These are phyloP conservation scores for Protophormia terraenovae DNA, from an alignment of 2,888 invertebrate genomes.

Conservation along the genomic window DNA sequence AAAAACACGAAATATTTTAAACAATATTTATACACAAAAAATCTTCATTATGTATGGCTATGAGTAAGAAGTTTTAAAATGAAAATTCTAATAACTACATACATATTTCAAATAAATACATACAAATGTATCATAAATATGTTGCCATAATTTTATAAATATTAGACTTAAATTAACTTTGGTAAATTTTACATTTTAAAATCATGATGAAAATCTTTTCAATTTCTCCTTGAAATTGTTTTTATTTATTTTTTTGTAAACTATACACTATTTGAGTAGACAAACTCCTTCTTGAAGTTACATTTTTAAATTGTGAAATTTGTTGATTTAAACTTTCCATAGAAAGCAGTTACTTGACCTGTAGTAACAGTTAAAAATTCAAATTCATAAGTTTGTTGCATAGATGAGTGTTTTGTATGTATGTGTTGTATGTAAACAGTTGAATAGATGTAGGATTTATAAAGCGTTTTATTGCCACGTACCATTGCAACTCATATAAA, in stretches of 20 bases:
- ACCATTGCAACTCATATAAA: neutral
- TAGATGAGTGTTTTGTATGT: too few relatives aligned
- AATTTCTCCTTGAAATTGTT: neutral
- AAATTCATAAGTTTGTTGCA: constrained; percentile 33
- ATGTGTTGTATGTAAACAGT: too few relatives aligned
- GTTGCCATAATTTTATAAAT: too few relatives aligned
- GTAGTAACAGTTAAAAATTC: constrained; percentile 48
- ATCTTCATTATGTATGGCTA: too few relatives aligned
- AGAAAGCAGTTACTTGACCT: constrained; percentile 65
- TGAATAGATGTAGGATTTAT: constrained; percentile 20
- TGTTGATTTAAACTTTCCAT: constrained; percentile 53
- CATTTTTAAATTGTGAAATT: constrained; percentile 9
- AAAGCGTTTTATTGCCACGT: constrained; percentile 48
- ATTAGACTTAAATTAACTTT: neutral
- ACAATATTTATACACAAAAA: neutral
- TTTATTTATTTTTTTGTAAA: neutral
- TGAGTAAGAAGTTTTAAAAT: too few relatives aligned
- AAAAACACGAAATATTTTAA: neutral
- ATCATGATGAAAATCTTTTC: neutral
- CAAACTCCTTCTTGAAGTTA: neutral
- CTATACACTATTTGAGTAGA: too few relatives aligned
- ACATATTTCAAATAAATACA: too few relatives aligned
- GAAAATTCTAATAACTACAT: too few relatives aligned
- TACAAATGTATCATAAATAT: too few relatives aligned
- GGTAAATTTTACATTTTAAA: neutral